Base-by-base conservation (phyloP, 2,113 vertebrate genomes). In the Panthera tigris region DNA sequence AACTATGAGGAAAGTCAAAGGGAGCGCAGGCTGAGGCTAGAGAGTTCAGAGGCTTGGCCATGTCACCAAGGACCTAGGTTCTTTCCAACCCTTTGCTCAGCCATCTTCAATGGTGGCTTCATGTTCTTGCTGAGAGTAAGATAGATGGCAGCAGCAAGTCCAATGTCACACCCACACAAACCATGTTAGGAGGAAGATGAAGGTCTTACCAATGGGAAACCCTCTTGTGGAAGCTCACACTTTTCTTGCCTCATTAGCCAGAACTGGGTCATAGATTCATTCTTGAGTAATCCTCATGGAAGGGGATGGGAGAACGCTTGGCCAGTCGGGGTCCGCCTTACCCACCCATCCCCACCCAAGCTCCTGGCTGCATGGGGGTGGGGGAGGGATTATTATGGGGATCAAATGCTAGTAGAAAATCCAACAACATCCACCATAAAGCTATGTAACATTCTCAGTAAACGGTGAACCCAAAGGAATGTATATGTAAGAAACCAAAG, bases 241-340 rank as follows among this genome's bases (percentile, higher is more conserved):
- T 33, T 29, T 68, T 83, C 29, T 27, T 18, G 33, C 25, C 48
- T 50, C 52, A 0, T 12, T 18, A 68, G 6, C 50, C 74, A 39
- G 74, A 78, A 33, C 41, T 25, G 33, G 27, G 41, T 31, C 55
- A 23, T 7, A 12, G 1, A 0, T 39, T 36, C 21, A 12, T 19
- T 74, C 12, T 61, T 16, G 19, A 80, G 9, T 15, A n/a, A 76
- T 14, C 36, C 21, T 39, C 21, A 1, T 15, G 10, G 12, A 29
- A 31, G 21, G 13, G 29, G 8, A 21, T 31, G 31, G 13, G 16
- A 55, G 19, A 50, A 50, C 15, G n/a, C n/a, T 18, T 36, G 36
- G 25, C 82, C 57, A 36, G 16, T 3, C 0, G 2, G n/a, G 33
- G 12, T 36, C 13, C 1, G 4, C 27, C 19, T 12, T 5, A 5